Evolutionary conservation across 2,797 vertebrate genomes (phyloP), one percentile per base, ranked within the genome.

Genomic region (Prionace glauca): DNA sequence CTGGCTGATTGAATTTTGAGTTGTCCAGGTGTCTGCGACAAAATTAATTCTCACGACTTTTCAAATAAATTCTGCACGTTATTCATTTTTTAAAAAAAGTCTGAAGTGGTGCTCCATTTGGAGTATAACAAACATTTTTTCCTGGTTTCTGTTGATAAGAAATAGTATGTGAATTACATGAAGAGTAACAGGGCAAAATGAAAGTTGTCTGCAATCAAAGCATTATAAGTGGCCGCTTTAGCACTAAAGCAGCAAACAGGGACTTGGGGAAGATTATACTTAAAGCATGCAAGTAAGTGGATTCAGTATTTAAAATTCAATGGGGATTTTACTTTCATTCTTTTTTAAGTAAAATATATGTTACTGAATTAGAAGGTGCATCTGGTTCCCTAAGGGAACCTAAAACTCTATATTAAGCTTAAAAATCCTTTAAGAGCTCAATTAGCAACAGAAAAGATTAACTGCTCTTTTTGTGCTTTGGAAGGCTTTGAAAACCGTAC

Each of bases 371-470:
- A 69, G 60, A 69, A 12, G 90, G 41, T 92, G 62, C n/a, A 92
- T 18, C 90, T 92, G 90, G 14, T n/a, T 69, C 22, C 90, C 90
- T 41, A 41, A 92, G 65, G n/a, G 62, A 41, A 92, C 20, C 10
- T 1, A 92, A 62, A 36, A 92, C 36, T 92, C 62, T 22, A 41
- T 26, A 91, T 32, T 67, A 69, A 92, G 65, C n/a, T 22, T 36
- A 69, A 69, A 77, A 69, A 92, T 92, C 36, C 90, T 92, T 20
- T 26, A 69, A 69, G 90, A 92, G 16, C n/a, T 92, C 65, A 92
- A 92, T 92, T 92, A 41, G 90, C n/a, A 69, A 92, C 11, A 69
- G 65, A 92, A 92, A 65, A 69, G 90, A 69, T 90, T 90, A 90
- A 90, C 60, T 90, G 32, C 41, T 92, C 65, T 92, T 41, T 92